phyloP scores from a whole-genome alignment of 2,888 invertebrate species.

The Volucella bombylans region DNA sequence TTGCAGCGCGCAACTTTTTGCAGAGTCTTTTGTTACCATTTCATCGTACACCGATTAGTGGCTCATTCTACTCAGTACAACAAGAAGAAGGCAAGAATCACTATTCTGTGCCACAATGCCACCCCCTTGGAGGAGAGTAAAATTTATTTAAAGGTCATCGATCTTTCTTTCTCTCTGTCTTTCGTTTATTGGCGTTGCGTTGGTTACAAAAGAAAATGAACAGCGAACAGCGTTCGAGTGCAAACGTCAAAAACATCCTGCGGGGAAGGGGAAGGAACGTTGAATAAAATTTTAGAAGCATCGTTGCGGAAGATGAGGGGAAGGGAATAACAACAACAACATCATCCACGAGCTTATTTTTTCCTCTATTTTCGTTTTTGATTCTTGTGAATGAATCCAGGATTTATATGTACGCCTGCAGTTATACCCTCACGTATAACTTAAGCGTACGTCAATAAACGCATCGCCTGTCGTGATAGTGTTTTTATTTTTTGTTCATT shows the following conservation, averaged over 20 bases:
- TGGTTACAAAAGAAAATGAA: slow-evolving; percentile 22
- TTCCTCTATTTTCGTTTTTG: slow-evolving; percentile 27
- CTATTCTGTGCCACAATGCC: neutral
- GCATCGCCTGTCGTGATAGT: slow-evolving; percentile 58
- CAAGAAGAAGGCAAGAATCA: too few species aligned
- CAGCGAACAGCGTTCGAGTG: slow-evolving; percentile 4
- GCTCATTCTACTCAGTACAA: too few species aligned
- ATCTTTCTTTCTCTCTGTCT: slow-evolving; percentile 26
- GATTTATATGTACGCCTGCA: neutral
- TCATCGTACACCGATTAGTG: neutral
- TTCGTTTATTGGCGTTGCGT: slow-evolving; percentile 25
- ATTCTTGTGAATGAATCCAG: slow-evolving; percentile 60
- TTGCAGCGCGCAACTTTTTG: slow-evolving; percentile 26
- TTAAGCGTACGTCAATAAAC: slow-evolving; percentile 58
- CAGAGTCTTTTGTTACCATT: slow-evolving; percentile 34
- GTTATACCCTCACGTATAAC: slow-evolving; percentile 1
- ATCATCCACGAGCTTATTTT: slow-evolving; percentile 23
- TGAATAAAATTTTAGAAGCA: neutral
- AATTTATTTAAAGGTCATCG: slow-evolving; percentile 70
- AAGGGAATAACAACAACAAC: slow-evolving; percentile 3
- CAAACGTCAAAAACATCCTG: slow-evolving; percentile 27
- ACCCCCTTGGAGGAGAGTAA: slow-evolving; percentile 21
- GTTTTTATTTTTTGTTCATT: slow-evolving; percentile 10
- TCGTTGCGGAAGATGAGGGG: neutral
- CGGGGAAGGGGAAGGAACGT: neutral